Percentiles rank a stretch among this genome's conserved stretches.
Conservation (phyloP, 1,140 invertebrate genomes). For the Ditylenchus dipsaci region DNA sequence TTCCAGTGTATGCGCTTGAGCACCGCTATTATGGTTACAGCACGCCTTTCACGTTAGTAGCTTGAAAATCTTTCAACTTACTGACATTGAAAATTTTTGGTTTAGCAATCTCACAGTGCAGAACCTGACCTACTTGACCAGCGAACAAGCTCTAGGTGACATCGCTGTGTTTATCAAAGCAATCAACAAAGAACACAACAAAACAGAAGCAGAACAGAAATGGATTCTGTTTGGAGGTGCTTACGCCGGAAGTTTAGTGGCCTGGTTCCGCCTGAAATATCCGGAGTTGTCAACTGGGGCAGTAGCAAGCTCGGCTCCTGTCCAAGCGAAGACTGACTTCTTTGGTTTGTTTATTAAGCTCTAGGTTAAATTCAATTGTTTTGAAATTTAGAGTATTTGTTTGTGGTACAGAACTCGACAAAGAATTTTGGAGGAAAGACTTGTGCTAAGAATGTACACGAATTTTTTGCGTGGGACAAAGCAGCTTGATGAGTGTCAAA, state of each 20-base stretch:
- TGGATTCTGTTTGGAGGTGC: slow-evolving; percentile 36
- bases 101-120: background rate
- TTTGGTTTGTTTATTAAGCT: slow-evolving; percentile 10
- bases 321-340: slow-evolving; percentile 80
- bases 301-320: slow-evolving; percentile 78
- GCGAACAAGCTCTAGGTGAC: slow-evolving; percentile 25
- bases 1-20: background rate
- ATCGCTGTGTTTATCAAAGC: slow-evolving; percentile 13
- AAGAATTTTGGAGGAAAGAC: background rate
- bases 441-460: background rate
- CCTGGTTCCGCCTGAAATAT: slow-evolving; percentile 82
- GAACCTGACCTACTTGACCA: slow-evolving; percentile 16
- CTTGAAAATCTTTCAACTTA: background rate
- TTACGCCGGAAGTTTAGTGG: slow-evolving; percentile 67
- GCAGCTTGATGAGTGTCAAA: background rate
- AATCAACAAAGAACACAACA: slow-evolving; percentile 8
- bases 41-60: background rate
- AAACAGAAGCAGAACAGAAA: background rate
- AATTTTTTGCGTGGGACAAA: background rate
- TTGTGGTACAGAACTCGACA: background rate
- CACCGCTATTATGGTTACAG: slow-evolving; percentile 2
- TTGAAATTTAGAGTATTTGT: background rate
- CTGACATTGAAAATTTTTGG: background rate
- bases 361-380: too few relatives aligned
- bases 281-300: slow-evolving; percentile 76